These are phyloP conservation scores for Calyptommatus sinebrachiatus DNA, from an alignment of 2,113 vertebrate genomes.

Conservation along the genomic window DNA sequence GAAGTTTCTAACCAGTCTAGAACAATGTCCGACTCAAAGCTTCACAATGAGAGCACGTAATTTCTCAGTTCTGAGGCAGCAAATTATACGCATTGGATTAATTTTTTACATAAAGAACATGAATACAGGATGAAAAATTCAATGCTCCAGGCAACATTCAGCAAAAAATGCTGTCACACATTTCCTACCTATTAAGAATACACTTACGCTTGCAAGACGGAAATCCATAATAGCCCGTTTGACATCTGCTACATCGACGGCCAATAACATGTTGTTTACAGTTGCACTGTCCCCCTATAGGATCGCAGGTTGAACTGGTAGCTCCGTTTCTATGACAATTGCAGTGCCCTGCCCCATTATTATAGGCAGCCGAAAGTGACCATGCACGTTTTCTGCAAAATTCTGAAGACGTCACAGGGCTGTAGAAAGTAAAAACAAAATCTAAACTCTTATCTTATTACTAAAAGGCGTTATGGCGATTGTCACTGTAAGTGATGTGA, in stretches of 20 bases:
- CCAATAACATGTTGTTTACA: slow-evolving; percentile 83
- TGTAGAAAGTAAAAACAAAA: slow-evolving; percentile 55
- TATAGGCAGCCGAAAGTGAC: slow-evolving; percentile 84
- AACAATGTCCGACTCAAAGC: no score
- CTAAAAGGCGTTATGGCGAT: no score
- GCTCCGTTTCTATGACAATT: slow-evolving; percentile 78
- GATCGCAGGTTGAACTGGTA: slow-evolving; percentile 66
- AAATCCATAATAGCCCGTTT: slow-evolving; percentile 86
- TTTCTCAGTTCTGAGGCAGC: neutral
- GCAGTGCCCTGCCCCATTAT: slow-evolving; percentile 84
- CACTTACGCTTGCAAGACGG: slow-evolving; percentile 88
- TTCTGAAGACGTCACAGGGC: slow-evolving; percentile 69
- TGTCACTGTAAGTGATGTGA: no score
- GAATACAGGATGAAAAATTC: slow-evolving; percentile 12
- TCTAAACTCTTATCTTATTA: neutral
- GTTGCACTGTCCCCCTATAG: slow-evolving; percentile 84
- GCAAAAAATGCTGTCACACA: neutral
- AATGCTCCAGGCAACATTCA: neutral
- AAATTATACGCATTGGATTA: neutral
- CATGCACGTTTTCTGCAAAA: slow-evolving; percentile 84
- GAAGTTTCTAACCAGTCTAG: no score
- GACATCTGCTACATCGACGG: slow-evolving; percentile 82
- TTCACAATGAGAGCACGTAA: no score
- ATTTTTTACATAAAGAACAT: neutral
- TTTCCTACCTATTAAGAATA: neutral